Evolutionary conservation across 1,140 invertebrate genomes (phyloP).

Genomic region (Meloidogyne floridensis): DNA sequence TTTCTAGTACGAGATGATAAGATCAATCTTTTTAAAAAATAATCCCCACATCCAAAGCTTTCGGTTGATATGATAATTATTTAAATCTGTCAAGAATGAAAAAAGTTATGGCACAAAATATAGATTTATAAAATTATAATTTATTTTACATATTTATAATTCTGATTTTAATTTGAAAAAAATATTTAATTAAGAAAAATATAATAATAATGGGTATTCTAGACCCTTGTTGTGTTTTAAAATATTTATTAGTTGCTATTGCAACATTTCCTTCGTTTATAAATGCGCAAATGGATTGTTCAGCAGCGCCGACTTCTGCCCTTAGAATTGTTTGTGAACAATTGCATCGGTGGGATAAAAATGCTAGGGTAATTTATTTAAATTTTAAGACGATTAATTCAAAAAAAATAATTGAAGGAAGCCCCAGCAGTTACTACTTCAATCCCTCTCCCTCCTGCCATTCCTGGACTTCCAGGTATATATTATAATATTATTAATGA

Average conservation of each 20-base stretch:
- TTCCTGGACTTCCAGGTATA: constrained; percentile 35
- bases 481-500: neutral
- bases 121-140: too few species aligned
- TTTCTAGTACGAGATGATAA: too few species aligned
- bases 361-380: constrained; percentile 47
- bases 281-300: constrained; percentile 50
- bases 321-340: constrained; percentile 57
- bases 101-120: too few species aligned
- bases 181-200: neutral
- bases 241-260: neutral
- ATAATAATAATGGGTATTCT: neutral
- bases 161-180: too few species aligned
- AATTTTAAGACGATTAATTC: neutral
- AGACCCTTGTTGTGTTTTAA: neutral
- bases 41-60: too few species aligned
- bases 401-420: constrained; percentile 26
- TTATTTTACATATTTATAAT: neutral
- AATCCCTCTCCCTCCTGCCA: constrained; percentile 47
- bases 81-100: too few species aligned
- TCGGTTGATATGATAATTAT: too few species aligned
- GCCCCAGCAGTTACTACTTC: constrained; percentile 41
- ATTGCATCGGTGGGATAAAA: constrained; percentile 55
- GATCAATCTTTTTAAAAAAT: too few species aligned
- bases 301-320: constrained; percentile 48
- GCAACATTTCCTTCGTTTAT: neutral